Evolutionary conservation across 2,113 vertebrate genomes (phyloP).

Genomic region (Callospermophilus lateralis): DNA sequence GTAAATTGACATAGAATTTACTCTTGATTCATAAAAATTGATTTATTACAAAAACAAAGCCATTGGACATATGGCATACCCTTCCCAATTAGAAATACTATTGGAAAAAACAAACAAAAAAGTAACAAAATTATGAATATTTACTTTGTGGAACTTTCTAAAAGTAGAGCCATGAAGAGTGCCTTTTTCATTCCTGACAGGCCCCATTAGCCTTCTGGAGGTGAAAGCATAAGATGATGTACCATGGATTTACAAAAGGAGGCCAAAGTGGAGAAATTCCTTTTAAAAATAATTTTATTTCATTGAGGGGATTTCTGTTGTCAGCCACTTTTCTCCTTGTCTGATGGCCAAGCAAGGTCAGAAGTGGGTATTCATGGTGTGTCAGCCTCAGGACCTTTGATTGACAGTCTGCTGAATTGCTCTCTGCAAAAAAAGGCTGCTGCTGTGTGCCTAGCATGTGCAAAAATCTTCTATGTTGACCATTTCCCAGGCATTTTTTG

Average conservation of each 20-base stretch:
- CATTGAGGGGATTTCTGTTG: not conserved
- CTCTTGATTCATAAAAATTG: not conserved
- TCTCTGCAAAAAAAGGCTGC: not conserved
- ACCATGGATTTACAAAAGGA: not conserved
- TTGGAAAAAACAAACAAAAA: not conserved
- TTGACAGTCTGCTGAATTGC: slow-evolving; percentile 58
- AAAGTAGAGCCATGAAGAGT: not conserved
- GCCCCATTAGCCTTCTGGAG: not conserved
- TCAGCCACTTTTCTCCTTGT: slow-evolving; percentile 48
- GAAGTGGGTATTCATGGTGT: not conserved
- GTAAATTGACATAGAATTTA: not conserved
- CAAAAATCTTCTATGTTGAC: not conserved
- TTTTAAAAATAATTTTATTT: slow-evolving; percentile 10
- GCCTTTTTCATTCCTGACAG: not conserved
- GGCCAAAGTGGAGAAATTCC: not conserved
- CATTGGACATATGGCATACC: not conserved
- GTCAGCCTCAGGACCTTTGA: slow-evolving; percentile 63
- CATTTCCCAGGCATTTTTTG: not conserved
- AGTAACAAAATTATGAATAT: not conserved
- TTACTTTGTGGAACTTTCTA: not conserved
- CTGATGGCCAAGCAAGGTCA: slow-evolving; percentile 59
- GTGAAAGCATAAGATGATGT: not conserved
- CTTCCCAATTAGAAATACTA: not conserved
- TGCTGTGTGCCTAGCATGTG: not conserved
- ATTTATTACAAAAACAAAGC: not conserved